Percentiles rank a stretch among this genome's conserved stretches.
Conservation (phyloP, 2,113 vertebrate species). For the Alaudala cheleensis region DNA sequence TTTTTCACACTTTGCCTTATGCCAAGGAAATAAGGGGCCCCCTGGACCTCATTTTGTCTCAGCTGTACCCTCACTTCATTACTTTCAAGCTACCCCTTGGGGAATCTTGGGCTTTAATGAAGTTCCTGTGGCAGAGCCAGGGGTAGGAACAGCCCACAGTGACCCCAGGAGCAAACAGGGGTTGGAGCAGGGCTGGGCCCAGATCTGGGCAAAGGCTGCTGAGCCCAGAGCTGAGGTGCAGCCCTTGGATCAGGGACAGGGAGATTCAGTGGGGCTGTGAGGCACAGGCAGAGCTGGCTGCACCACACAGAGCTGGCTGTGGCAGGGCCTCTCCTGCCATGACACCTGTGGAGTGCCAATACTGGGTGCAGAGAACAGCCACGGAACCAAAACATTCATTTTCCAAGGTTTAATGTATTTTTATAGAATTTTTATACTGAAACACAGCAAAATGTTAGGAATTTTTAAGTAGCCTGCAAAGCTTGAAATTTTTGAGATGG, state of each 20-base stretch:
- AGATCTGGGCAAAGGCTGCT: neutral
- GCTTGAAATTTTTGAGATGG: neutral
- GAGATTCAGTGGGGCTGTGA: accelerated
- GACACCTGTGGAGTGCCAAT: neutral
- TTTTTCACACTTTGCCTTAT: neutral
- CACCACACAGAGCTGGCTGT: too few relatives aligned
- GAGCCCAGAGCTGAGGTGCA: neutral
- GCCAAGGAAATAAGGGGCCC: neutral
- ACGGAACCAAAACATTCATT: accelerated
- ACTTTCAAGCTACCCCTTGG: neutral
- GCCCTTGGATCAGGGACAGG: neutral
- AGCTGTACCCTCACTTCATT: accelerated
- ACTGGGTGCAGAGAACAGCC: neutral
- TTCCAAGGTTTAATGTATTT: neutral
- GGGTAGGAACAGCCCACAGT: neutral
- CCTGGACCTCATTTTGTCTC: neutral
- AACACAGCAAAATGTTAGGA: neutral
- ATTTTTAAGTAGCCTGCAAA: neutral
- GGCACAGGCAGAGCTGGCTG: neutral
- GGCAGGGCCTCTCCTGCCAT: accelerated
- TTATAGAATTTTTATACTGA: neutral
- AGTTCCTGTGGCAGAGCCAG: neutral
- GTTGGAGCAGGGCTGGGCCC: neutral
- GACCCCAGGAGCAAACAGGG: neutral
- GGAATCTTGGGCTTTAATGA: neutral